These are phyloP conservation scores for Rhynchonycteris naso DNA, from an alignment of 2,797 vertebrate species.

Conservation along the genomic window DNA sequence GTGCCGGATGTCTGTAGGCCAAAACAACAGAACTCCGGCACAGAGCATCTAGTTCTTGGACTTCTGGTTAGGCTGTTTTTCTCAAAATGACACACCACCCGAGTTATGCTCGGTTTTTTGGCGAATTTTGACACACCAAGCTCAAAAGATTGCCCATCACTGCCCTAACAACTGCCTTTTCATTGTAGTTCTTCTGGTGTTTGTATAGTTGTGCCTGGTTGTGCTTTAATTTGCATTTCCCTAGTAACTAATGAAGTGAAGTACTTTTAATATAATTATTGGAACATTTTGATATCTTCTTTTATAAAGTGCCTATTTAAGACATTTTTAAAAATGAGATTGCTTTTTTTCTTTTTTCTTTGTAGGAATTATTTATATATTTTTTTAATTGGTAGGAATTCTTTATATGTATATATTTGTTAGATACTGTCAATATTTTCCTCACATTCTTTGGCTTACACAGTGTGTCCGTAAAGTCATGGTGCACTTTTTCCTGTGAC, in stretches of 20 bases:
- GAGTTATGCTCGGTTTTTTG: too few species aligned
- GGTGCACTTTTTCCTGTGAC: too few species aligned
- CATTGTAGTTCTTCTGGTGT: not conserved
- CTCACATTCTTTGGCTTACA: too few species aligned
- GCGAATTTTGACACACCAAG: too few species aligned
- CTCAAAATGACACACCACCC: too few species aligned
- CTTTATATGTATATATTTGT: not conserved
- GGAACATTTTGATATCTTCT: not conserved
- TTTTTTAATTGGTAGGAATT: not conserved
- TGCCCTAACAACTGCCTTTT: not conserved
- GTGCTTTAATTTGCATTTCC: not conserved
- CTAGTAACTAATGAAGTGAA: not conserved
- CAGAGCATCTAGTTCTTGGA: too few species aligned
- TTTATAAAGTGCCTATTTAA: not conserved
- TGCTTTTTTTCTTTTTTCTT: conserved; percentile 8
- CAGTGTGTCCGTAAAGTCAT: too few species aligned
- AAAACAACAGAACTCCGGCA: too few species aligned
- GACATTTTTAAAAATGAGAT: not conserved
- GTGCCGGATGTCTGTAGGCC: too few species aligned
- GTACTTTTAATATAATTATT: not conserved
- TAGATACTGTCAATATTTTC: not conserved
- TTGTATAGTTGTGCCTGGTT: not conserved
- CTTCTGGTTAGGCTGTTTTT: too few species aligned
- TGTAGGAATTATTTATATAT: not conserved
- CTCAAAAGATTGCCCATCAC: too few species aligned